Evolutionary conservation across 1,140 invertebrate species (phyloP), one percentile per base, ranked within the genome.

Genomic region (Ephestia elutella): DNA sequence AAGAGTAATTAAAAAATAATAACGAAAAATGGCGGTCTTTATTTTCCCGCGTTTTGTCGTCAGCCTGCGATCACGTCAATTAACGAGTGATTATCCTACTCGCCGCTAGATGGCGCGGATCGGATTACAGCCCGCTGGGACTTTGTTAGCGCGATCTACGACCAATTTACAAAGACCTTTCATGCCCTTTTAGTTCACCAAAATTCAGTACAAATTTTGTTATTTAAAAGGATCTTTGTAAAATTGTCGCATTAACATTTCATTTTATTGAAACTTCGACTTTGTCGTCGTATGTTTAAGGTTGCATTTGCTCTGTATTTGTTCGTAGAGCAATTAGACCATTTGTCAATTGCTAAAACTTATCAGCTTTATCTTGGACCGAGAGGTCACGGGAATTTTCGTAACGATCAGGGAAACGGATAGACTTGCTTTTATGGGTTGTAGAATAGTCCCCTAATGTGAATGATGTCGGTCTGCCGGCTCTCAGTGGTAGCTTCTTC

Each of bases 21-120:
- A 15, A 44, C 13, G 38, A 44, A 44, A 44, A 44, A 44, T 15
- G 38, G 38, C 38, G 32, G 32, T 1, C 32, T 2, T 19, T 62
- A 67, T 73, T 71, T 74, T 71, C 66, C 68, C 71, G 66, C 68
- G 68, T 78, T 79, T 80, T 71, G 66, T 69, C 70, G 63, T 75
- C 81, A 73, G 62, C 53, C 57, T 53, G 61, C 63, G 72, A 82
- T 74, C 71, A 73, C 68, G 81, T 81, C 81, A 84, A 84, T 84
- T 84, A 84, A 55, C 69, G 69, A 71, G 75, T 75, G 78, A 78
- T 84, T 75, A 84, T 76, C 72, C 78, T 75, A 75, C 71, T 82
- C 69, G 65, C 19, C 74, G 71, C 66, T 81, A 82, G 79, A 84
- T 82, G 81, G 74, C 78, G 79, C 68, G 72, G 68, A 74, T 72